Evolutionary conservation across 2,888 invertebrate genomes (phyloP), one percentile per base, ranked within the genome.

Genomic region (Scaptomyza caliginosa): DNA sequence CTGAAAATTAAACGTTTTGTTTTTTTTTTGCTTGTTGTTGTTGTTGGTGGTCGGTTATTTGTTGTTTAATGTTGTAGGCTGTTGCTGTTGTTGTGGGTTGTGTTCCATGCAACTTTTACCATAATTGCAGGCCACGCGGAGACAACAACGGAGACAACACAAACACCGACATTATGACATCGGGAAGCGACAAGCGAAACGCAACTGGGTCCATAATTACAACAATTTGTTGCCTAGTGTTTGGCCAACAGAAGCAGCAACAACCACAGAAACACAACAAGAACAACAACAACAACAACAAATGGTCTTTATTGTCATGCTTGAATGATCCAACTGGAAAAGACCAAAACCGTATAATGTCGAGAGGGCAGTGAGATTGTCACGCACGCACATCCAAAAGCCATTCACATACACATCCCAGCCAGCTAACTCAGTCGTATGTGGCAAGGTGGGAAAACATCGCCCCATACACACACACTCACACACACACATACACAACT

Each of bases 191-290:
- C 85, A 81, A 81, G 85, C 81, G 81, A 81, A 82, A 81, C 85
- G 81, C 86, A 85, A 76, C 74, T 77, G 77, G 57, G 55, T 55
- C 55, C 83, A 70, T 84, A 86, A 84, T 84, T 84, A 84, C 85
- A 79, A 86, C 84, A 84, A 86, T 84, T 84, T 84, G 84, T 84
- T 75, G 77, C 50, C 86, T 84, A 86, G 86, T 84, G 85, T 84
- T 86, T 86, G 86, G 71, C 76, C 68, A 74, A 72, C 72, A 74
- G 62, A 49, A 69, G 48, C 67, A 67, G 48, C 54, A 66, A 36
- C 59, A 63, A 23, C 39, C 65, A 6, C 59, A 56, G 10, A 43
- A 48, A 16, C 59, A 30, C 65, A 55, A 26, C 55, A 60, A 17
- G 38, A 56, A 24, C 49, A 62, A 11, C 48, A 48, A 39, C 52